Base-by-base conservation (phyloP, 2,888 invertebrate genomes). In the Myathropa florea region DNA sequence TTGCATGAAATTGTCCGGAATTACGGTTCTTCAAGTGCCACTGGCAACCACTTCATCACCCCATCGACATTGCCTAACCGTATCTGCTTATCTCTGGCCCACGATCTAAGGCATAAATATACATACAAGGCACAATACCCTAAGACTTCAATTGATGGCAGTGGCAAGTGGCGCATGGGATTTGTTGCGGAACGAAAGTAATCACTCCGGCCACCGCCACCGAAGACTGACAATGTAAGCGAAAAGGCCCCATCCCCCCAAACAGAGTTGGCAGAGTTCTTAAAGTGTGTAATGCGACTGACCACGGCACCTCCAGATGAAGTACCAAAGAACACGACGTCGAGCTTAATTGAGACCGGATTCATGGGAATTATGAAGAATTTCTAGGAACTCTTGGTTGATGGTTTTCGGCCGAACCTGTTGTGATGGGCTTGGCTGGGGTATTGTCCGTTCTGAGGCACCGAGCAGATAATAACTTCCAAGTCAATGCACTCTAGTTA, bases 401-500 rank as follows among this genome's bases (percentile, higher is more conserved):
- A 61, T 24, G 18, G 36, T 68, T 76, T 76, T 53, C 46, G 14
- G 24, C 30, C 30, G 30, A 39, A 60, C 67, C 53, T 61, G 67
- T 12, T 46, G 46, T 36, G 60, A 39, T 57, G 61, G 68, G 63
- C 21, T 63, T 46, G 46, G 46, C 46, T n/a, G 26, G 46, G 61
- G 53, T n/a, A 46, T 18, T 46, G 46, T 18, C 46, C 39, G n/a
- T 9, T 61, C 26, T 21, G 14, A 33, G 30, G 60, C 24, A 53
- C 12, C 12, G 23, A 67, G 39, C 23, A 63, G 39, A 61, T 39
- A 57, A 65, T 70, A 70, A 61, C 39, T n/a, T 23, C 28, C 12
- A 61, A 68, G 84, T 85, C 81, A 85, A 72, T 77, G 84, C 67
- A 77, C 84, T 85, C 73, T 33, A 53, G 73, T 81, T 63, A 23